These are phyloP conservation scores for Drosophila arawakana DNA, from an alignment of 1,140 invertebrate genomes.

Conservation along the genomic window DNA sequence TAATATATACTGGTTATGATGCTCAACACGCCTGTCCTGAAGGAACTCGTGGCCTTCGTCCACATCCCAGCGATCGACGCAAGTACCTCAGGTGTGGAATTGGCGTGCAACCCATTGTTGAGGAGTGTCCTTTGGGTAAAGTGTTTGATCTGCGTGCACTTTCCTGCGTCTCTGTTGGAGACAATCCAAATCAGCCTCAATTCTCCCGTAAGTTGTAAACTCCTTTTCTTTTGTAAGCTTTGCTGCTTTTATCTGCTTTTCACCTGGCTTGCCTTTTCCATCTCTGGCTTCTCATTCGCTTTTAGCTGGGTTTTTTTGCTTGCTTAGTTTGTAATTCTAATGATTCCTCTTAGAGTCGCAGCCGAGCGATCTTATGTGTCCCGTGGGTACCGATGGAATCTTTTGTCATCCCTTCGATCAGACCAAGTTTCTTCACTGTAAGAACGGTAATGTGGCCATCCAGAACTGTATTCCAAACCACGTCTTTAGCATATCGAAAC, in stretches of 20 bases:
- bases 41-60: conserved; percentile 85
- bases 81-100: conserved; percentile 88
- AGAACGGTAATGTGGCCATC: conserved; percentile 85
- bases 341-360: conserved; percentile 43
- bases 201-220: conserved; percentile 50
- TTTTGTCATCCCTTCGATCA: conserved; percentile 87
- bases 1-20: too few relatives aligned
- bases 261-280: conserved; percentile 33
- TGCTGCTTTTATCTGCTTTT: conserved; percentile 49
- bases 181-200: conserved; percentile 80
- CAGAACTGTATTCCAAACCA: conserved; percentile 88
- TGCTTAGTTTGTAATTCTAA: conserved; percentile 60
- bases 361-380: conserved; percentile 50
- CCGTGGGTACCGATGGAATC: conserved; percentile 82
- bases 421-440: conserved; percentile 88
- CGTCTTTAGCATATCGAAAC: conserved; percentile 86
- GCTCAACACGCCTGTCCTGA: conserved; percentile 42
- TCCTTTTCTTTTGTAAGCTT: not conserved
- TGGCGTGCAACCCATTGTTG: conserved; percentile 86
- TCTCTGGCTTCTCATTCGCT: conserved; percentile 36
- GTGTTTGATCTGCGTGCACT: conserved; percentile 86
- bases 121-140: conserved; percentile 88
- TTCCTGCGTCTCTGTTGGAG: conserved; percentile 86
- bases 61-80: conserved; percentile 87
- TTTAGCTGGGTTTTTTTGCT: conserved; percentile 25